Evolutionary conservation across 1,140 invertebrate species (phyloP), one percentile per base, ranked within the genome.

Genomic region (Trissolcus basalis): DNA sequence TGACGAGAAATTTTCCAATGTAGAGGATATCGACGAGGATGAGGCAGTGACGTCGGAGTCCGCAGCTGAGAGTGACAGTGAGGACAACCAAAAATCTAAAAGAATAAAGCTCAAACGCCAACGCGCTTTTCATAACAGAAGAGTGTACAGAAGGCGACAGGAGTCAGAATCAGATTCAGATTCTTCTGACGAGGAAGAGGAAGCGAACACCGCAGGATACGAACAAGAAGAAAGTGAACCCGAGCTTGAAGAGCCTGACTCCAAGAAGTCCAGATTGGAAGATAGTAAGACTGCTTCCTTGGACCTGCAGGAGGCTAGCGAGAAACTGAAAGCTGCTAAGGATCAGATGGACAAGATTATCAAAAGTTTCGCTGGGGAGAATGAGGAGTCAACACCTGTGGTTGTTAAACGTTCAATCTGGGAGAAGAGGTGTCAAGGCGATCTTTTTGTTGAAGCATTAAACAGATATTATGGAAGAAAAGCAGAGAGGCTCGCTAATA

Each of bases 361-460:
- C 15, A 78, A 71, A 14, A 82, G 79, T 60, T 35, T 53, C 6
- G 48, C 47, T 51, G 54, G 50, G 10, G 48, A 19, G 2, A 51
- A 73, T 7, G 16, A 33, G 1, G 55, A 60, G 10, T 14, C 43
- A 77, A 82, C 60, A 19, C 63, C 56, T 19, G 79, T 61, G 75
- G 71, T 72, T 8, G 71, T 36, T 55, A 93, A 93, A 84, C 87
- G 91, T 49, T 90, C 92, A 73, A 93, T 96, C 77, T 96, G 94
- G 94, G 91, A 92, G 80, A 97, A 97, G 81, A 90, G 95, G 81
- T 97, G 95, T 50, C 91, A 96, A 11, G 95, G 94, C 0, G 89
- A 91, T 49, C 89, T 92, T n/a, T 95, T 95, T 87, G 92, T 94
- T 61, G 92, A 91, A 51, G 95, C 96, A n/a, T 82, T 94, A 16